A percentile compares a stretch with the other conserved stretches of the same genome.
phyloP scores from a whole-genome alignment of 1,140 invertebrate species.

The Ephestia elutella region DNA sequence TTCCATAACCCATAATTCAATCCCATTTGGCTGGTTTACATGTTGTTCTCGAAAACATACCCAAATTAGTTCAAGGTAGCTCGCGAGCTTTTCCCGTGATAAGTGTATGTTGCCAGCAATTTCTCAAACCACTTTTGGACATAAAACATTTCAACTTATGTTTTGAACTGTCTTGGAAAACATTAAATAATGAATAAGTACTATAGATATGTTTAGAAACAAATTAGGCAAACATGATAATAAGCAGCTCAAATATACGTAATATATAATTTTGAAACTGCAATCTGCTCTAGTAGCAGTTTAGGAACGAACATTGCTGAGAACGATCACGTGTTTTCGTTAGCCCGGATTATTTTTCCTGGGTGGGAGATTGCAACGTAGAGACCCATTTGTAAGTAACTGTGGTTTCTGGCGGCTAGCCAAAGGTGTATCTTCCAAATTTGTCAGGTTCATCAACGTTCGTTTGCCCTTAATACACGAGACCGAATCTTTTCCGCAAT shows the following conservation, averaged over 20 bases:
- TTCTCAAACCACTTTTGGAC: not conserved
- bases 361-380: not conserved
- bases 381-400: not conserved
- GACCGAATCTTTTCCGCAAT: constrained; percentile 46
- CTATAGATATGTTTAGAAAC: no score
- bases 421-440: constrained; percentile 41
- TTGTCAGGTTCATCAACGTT: constrained; percentile 55
- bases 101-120: not conserved
- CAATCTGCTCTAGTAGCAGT: no score
- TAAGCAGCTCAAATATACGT: no score
- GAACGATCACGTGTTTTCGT: no score
- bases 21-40: constrained; percentile 2
- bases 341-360: no score
- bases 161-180: no score
- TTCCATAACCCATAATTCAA: constrained; percentile 2
- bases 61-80: not conserved
- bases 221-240: no score
- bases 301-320: no score
- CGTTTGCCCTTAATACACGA: constrained; percentile 50
- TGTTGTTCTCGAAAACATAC: not conserved
- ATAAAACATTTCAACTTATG: not conserved
- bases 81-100: not conserved
- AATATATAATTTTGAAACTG: no score
- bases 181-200: not conserved
- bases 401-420: constrained; percentile 35